Conservation (phyloP, 2,797 vertebrate genomes). For the Sardinella longiceps region DNA sequence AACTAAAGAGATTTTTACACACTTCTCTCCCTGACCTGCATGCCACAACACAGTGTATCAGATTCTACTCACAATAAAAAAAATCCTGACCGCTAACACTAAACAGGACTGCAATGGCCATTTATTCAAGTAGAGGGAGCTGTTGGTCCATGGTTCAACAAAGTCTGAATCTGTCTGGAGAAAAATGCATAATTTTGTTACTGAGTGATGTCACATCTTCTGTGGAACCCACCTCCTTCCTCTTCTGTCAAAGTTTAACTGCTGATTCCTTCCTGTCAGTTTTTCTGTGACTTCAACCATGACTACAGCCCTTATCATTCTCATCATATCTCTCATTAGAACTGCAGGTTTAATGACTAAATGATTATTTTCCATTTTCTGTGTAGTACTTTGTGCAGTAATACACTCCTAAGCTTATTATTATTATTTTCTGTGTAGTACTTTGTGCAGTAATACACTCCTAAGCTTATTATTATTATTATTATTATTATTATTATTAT, state of each 20-base stretch:
- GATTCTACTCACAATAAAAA: slow-evolving; percentile 38
- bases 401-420: background rate
- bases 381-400: no score
- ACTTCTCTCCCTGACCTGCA: background rate
- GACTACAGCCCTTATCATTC: background rate
- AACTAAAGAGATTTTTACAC: background rate
- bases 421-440: no score
- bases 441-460: no score
- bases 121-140: background rate
- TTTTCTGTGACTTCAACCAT: background rate
- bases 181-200: no score
- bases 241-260: background rate
- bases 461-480: no score
- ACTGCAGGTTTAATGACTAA: background rate
- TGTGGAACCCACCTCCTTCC: background rate
- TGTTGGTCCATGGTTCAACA: background rate
- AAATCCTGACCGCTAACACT: background rate
- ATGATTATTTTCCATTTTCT: background rate
- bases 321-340: background rate
- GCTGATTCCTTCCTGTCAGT: background rate
- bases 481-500: background rate
- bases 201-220: background rate
- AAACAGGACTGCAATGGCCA: background rate
- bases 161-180: no score
- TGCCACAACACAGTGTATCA: slow-evolving; percentile 54